These are phyloP conservation scores for Magallana nippona DNA, from an alignment of 2,888 invertebrate species.

Conservation along the genomic window DNA sequence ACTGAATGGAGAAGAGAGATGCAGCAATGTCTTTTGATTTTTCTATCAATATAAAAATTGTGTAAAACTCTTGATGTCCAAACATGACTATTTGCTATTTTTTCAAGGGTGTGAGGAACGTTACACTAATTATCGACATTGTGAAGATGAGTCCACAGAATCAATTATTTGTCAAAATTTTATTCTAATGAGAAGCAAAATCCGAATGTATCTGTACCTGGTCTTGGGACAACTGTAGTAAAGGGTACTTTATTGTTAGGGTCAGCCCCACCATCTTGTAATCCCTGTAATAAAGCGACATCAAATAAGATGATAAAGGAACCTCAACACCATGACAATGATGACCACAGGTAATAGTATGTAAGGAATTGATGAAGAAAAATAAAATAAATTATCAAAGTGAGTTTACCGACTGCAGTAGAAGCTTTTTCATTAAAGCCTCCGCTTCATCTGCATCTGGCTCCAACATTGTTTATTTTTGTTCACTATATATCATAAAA, in stretches of 20 bases:
- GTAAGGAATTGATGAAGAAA: not conserved
- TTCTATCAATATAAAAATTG: no score
- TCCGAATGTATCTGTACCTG: conserved; percentile 52
- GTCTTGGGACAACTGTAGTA: conserved; percentile 57
- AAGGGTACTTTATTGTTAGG: conserved; percentile 51
- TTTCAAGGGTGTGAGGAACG: no score
- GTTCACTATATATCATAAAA: no score
- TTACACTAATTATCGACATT: no score
- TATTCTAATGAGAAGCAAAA: not conserved
- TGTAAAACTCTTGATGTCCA: no score
- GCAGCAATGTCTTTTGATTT: no score
- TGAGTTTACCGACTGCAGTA: conserved; percentile 43
- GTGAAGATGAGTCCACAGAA: no score
- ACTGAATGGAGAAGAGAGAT: no score
- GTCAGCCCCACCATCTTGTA: conserved; percentile 54
- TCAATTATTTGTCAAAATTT: not conserved
- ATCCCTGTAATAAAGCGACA: not conserved
- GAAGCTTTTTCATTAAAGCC: conserved; percentile 44
- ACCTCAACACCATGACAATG: not conserved
- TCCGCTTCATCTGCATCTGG: conserved; percentile 40
- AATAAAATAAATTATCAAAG: not conserved
- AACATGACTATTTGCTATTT: no score
- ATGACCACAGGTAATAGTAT: not conserved
- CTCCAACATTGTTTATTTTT: not conserved
- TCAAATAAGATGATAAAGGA: not conserved